Evolutionary conservation across 1,140 invertebrate species (phyloP), one percentile per base, ranked within the genome.

Genomic region (Ooceraea biroi): DNA sequence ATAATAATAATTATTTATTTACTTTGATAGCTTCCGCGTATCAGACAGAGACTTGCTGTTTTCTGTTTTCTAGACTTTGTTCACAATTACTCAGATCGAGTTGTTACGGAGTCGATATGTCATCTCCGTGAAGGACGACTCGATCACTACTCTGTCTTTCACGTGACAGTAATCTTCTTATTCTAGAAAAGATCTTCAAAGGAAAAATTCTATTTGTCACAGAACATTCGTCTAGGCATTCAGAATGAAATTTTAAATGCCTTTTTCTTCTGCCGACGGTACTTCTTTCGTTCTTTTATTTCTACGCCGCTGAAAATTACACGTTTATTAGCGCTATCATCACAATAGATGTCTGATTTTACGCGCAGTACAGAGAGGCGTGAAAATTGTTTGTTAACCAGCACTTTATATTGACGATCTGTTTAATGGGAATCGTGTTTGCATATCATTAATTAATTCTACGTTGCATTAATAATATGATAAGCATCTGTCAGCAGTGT

Each of bases 171-270:
- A 57, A 44, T 78, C 50, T 52, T 63, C 41, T 65, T 17, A 7
- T 25, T 17, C 5, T 44, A 19, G 36, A 36, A 36, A 36, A 7
- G 36, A 7, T 7, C 7, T 36, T 7, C 5, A 73, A 68, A 74
- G 30, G 55, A 66, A 41, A 50, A 85, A 85, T 83, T 66, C 36
- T 60, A 30, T 83, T 73, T 52, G 50, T 83, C 60, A 55, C 19
- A 30, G 19, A 14, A 48, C 8, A 58, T 82, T 72, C 60, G n/a
- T 69, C 55, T 52, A 41, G 17, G 22, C 50, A 78, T 78, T 55
- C 25, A 61, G 25, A 25, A 60, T 71, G 84, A 85, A 85, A 74
- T 68, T 85, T 85, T 85, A 74, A 85, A 83, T 50, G 69, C 52
- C 52, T 85, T 85, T 83, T 68, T 66, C 78, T 71, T 50, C 30